These are phyloP conservation scores for Ips typographus DNA, from an alignment of 1,140 invertebrate species.

Conservation along the genomic window DNA sequence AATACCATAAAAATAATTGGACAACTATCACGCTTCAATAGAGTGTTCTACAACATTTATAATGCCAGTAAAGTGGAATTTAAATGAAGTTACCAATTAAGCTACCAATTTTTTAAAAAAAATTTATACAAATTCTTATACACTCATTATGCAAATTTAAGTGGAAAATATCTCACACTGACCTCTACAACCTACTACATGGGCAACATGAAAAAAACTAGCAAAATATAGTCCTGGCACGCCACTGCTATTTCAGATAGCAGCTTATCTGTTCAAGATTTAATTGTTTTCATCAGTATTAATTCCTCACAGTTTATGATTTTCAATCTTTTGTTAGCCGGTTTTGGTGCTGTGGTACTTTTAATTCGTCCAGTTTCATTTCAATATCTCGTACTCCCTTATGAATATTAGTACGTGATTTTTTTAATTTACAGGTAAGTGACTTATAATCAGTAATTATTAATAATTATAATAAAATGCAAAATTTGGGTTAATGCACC, in stretches of 20 bases:
- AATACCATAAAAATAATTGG: too few species aligned
- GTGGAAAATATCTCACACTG: too few species aligned
- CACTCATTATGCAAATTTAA: too few species aligned
- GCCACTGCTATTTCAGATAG: conserved; percentile 9
- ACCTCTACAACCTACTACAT: too few species aligned
- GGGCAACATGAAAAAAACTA: too few species aligned
- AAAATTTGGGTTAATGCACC: neutral
- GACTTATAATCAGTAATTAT: conserved; percentile 1
- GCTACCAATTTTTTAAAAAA: too few species aligned
- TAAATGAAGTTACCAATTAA: too few species aligned
- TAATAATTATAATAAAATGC: neutral
- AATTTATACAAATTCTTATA: too few species aligned
- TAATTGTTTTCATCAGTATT: conserved; percentile 18
- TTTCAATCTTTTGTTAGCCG: conserved; percentile 13
- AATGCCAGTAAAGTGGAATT: too few species aligned
- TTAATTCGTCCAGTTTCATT: neutral
- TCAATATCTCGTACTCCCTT: neutral
- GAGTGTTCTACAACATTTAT: too few species aligned
- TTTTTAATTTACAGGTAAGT: conserved; percentile 3
- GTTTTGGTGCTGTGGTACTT: conserved; percentile 4
- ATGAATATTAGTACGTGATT: neutral
- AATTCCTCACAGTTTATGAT: conserved; percentile 9
- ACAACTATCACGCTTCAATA: too few species aligned
- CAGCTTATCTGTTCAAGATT: conserved; percentile 15
- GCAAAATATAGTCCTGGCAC: neutral